Percentiles rank a stretch among this genome's conserved stretches.
phyloP scores from a whole-genome alignment of 1,140 invertebrate species.

The Listronotus oregonensis region DNA sequence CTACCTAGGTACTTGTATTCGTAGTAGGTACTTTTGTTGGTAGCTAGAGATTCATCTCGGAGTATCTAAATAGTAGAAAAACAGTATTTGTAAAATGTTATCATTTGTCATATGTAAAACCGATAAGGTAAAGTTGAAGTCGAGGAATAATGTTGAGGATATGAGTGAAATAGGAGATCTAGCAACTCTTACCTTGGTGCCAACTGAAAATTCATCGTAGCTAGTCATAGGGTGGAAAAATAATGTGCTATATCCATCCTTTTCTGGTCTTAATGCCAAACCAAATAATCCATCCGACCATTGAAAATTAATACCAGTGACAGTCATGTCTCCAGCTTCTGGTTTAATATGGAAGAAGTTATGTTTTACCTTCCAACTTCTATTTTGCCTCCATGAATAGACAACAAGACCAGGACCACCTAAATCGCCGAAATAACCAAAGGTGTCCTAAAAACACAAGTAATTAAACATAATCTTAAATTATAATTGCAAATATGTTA shows the following conservation, averaged over 20 bases:
- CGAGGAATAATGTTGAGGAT: neutral
- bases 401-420: conserved; percentile 69
- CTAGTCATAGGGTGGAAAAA: conserved; percentile 80
- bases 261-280: conserved; percentile 63
- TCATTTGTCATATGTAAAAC: no score
- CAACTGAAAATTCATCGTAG: conserved; percentile 73
- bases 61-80: conserved; percentile 55
- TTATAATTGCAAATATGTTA: no score
- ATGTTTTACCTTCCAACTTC: conserved; percentile 72
- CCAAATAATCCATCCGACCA: conserved; percentile 80
- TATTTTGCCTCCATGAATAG: conserved; percentile 69
- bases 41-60: conserved; percentile 60
- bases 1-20: conserved; percentile 72
- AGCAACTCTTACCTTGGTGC: conserved; percentile 58
- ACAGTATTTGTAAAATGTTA: neutral
- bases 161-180: neutral
- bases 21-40: conserved; percentile 62
- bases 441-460: conserved; percentile 46
- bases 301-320: conserved; percentile 72
- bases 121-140: no score
- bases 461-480: no score
- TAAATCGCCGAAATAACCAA: conserved; percentile 69
- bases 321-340: conserved; percentile 70
- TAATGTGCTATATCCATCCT: conserved; percentile 70
- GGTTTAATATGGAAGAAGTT: conserved; percentile 75